These are phyloP conservation scores for Argyrosomus japonicus DNA, from an alignment of 2,113 vertebrate genomes.

Conservation along the genomic window DNA sequence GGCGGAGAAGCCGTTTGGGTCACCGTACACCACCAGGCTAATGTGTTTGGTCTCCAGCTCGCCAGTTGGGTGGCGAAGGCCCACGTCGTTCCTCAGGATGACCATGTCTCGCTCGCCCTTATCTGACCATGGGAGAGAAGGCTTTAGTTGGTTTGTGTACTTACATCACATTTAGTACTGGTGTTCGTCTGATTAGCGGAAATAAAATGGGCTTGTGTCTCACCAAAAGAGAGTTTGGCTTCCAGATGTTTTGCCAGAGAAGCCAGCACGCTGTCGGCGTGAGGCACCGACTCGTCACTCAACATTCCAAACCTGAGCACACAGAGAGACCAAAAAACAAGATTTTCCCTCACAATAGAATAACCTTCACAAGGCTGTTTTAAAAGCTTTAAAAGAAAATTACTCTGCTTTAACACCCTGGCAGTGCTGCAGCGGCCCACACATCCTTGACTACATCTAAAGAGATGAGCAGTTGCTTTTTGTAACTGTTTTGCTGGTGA, in stretches of 20 bases:
- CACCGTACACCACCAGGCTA: slow-evolving; percentile 94
- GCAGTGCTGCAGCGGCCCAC: slow-evolving; percentile 12
- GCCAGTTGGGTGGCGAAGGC: slow-evolving; percentile 92
- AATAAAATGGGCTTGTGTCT: slow-evolving; percentile 27
- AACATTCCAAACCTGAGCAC: slow-evolving; percentile 91
- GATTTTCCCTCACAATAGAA: slow-evolving; percentile 34
- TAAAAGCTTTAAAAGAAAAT: slow-evolving; percentile 42
- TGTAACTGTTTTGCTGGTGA: slow-evolving; percentile 60
- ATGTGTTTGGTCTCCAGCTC: slow-evolving; percentile 93
- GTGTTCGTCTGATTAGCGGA: not conserved
- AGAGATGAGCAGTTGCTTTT: slow-evolving; percentile 73
- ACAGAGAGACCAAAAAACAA: not conserved
- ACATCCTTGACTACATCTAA: slow-evolving; percentile 67
- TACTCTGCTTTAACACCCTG: slow-evolving; percentile 8
- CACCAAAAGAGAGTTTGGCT: slow-evolving; percentile 91
- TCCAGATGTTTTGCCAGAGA: slow-evolving; percentile 93
- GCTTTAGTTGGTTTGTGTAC: not conserved
- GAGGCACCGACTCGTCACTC: slow-evolving; percentile 88
- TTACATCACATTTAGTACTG: not conserved
- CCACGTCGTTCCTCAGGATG: slow-evolving; percentile 92
- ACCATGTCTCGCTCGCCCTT: slow-evolving; percentile 93
- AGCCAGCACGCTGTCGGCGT: slow-evolving; percentile 87
- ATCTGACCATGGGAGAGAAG: slow-evolving; percentile 74
- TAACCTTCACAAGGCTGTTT: slow-evolving; percentile 45
- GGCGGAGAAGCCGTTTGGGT: slow-evolving; percentile 91